These are phyloP conservation scores for Agrotis exclamationis DNA, from an alignment of 2,888 invertebrate genomes.

Conservation along the genomic window DNA sequence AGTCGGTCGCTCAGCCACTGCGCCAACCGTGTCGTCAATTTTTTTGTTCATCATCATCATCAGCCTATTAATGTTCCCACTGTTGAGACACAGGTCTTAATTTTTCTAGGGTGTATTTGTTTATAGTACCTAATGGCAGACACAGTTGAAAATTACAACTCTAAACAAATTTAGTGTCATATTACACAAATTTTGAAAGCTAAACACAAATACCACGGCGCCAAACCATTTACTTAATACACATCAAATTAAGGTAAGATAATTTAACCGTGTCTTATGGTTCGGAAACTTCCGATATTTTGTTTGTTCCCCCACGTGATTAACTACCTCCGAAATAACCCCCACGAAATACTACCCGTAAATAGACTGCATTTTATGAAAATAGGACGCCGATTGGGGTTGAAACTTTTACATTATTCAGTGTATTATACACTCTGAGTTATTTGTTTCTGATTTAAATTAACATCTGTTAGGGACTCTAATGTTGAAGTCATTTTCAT, in stretches of 20 bases:
- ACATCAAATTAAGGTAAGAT: slow-evolving; percentile 62
- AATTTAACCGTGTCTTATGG: slow-evolving; percentile 74
- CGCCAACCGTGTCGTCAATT: too few species aligned
- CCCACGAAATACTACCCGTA: slow-evolving; percentile 37
- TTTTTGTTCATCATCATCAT: too few species aligned
- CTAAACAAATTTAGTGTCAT: too few species aligned
- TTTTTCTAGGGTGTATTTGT: too few species aligned
- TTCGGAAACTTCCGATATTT: slow-evolving; percentile 73
- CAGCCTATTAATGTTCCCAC: too few species aligned
- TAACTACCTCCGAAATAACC: slow-evolving; percentile 59
- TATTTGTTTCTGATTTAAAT: not conserved
- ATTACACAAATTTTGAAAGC: too few species aligned
- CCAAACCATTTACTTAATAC: slow-evolving; percentile 2
- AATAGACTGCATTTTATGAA: slow-evolving; percentile 30
- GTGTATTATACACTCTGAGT: not conserved
- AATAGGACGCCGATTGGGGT: slow-evolving; percentile 27
- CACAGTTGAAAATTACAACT: too few species aligned
- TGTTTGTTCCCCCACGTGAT: slow-evolving; percentile 66
- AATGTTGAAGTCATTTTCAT: not conserved
- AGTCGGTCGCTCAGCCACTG: too few species aligned
- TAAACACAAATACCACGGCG: not conserved
- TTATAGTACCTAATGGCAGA: too few species aligned
- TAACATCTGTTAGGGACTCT: not conserved
- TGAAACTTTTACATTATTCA: slow-evolving; percentile 19
- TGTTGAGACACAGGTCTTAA: too few species aligned